A percentile compares a stretch with the other conserved stretches of the same genome.
Conservation (phyloP, 2,888 invertebrate genomes). For the Amorpha juglandis region DNA sequence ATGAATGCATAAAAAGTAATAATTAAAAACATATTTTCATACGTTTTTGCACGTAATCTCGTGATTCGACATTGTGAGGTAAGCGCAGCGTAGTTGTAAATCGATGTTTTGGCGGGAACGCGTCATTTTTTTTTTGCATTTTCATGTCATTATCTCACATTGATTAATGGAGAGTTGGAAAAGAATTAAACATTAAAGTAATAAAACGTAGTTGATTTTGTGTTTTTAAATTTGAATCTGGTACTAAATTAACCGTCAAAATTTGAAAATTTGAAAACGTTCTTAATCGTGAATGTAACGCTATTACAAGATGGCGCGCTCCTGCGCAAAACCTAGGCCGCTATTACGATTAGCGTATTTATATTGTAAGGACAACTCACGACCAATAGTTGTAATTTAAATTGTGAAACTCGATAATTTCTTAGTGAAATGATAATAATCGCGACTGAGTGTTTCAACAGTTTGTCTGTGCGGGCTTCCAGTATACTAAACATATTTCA, state of each 20-base stretch:
- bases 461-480: constrained; percentile 83
- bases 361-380: constrained; percentile 63
- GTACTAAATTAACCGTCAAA: constrained; percentile 24
- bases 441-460: constrained; percentile 79
- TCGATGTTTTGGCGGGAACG: constrained; percentile 56
- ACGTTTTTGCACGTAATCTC: constrained; percentile 81
- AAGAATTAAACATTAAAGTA: not conserved
- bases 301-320: constrained; percentile 45
- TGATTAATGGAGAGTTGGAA: not conserved
- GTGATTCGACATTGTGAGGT: constrained; percentile 56
- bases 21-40: constrained; percentile 78
- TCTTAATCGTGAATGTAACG: not conserved
- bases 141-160: constrained; percentile 7
- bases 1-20: constrained; percentile 74
- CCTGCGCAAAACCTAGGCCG: constrained; percentile 56
- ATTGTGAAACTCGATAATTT: constrained; percentile 73
- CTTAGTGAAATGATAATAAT: constrained; percentile 80
- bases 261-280: not conserved
- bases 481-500: constrained; percentile 71
- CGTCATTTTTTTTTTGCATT: constrained; percentile 44
- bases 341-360: constrained; percentile 71
- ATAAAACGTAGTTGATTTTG: not conserved
- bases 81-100: constrained; percentile 58
- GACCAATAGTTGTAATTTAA: constrained; percentile 83
- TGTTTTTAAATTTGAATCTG: constrained; percentile 30